Evolutionary conservation across 2,888 invertebrate species (phyloP).

Genomic region (Dusona sp.): DNA sequence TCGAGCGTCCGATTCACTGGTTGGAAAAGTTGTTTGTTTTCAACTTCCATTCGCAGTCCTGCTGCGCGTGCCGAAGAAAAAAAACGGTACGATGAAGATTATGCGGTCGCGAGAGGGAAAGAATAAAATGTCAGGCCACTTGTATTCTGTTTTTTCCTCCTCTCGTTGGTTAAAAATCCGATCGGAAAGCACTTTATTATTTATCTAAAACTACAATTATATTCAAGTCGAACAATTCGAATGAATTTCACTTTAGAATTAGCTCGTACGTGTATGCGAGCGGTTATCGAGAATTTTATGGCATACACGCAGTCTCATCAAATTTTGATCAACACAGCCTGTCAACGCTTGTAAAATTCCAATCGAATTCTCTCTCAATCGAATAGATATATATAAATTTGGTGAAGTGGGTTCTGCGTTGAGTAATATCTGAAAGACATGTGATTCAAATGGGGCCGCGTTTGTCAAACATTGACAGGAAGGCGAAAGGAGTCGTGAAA

Average conservation of each 20-base stretch:
- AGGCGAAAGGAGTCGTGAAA: conserved; percentile 37
- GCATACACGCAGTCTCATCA: not conserved
- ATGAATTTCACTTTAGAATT: not conserved
- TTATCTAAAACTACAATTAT: not conserved
- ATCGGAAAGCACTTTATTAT: not conserved
- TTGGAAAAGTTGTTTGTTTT: conserved; percentile 34
- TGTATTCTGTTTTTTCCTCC: not conserved
- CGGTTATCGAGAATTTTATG: not conserved
- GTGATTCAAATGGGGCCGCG: conserved; percentile 21
- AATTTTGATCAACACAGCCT: not conserved
- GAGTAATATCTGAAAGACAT: conserved; percentile 22
- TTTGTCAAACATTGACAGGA: conserved; percentile 48
- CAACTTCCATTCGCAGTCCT: conserved; percentile 22
- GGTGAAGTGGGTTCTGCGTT: not conserved
- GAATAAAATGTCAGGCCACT: not conserved
- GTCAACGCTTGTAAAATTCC: conserved; percentile 29
- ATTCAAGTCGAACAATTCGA: not conserved
- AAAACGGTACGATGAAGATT: conserved; percentile 34
- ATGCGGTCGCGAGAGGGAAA: conserved; percentile 1
- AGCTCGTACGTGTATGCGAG: not conserved
- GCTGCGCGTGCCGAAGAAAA: conserved; percentile 30
- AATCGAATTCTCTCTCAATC: conserved; percentile 36
- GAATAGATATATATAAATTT: conserved; percentile 9
- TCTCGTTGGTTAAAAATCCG: not conserved
- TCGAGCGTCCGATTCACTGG: conserved; percentile 25